These are phyloP conservation scores for Agrochola lota DNA, from an alignment of 2,888 invertebrate genomes.

Conservation along the genomic window DNA sequence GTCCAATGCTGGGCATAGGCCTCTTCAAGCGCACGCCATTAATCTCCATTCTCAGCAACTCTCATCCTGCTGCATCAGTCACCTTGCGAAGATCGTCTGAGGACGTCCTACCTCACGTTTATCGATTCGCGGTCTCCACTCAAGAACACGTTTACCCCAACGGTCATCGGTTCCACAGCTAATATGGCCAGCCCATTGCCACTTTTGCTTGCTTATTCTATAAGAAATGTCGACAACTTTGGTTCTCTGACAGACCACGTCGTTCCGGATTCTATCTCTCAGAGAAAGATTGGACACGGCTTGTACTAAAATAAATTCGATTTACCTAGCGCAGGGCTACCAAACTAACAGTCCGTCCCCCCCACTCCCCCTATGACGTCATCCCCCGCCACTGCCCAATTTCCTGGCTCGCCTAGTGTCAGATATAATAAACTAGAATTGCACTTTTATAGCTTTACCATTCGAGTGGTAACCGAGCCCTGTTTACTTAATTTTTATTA, in stretches of 20 bases:
- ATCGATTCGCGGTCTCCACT: too few species aligned
- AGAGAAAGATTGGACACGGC: neutral
- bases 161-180: neutral
- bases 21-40: neutral
- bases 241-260: too few species aligned
- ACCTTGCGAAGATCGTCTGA: too few species aligned
- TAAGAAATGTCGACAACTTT: neutral
- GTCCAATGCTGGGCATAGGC: too few species aligned
- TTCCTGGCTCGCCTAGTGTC: conserved; percentile 65
- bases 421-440: conserved; percentile 69
- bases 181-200: neutral
- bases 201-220: neutral
- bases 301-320: conserved; percentile 1
- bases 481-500: conserved; percentile 69
- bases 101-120: too few species aligned
- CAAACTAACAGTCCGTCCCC: neutral
- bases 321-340: neutral
- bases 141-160: too few species aligned
- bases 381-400: conserved; percentile 58
- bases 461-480: conserved; percentile 53
- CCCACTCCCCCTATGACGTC: conserved; percentile 55
- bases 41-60: neutral
- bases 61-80: neutral
- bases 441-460: conserved; percentile 68
- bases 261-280: neutral